Base-by-base conservation (phyloP, 1,140 invertebrate species). In the Holotrichia oblita region DNA sequence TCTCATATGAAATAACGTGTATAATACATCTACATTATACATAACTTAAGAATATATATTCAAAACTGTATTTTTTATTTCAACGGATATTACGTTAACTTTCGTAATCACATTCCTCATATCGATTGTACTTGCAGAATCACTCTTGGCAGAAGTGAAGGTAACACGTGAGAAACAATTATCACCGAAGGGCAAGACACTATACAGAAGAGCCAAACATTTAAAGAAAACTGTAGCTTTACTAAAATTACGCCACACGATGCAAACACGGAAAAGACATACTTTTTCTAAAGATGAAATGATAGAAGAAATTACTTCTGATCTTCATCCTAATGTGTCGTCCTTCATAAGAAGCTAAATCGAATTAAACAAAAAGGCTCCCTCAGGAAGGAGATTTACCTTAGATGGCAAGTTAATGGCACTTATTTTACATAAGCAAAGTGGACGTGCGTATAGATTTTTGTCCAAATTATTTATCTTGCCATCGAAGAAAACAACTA, bases 321-420 rank as follows among this genome's bases (percentile, higher is more conserved):
- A 20, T 22, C 20, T 69, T 9, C 8, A 69, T 20, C 64, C 64
- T 22, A 20, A 20, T 8, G 64, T 69, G 9, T 12, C 17, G 22
- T 27, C 17, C 9, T 82, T 81, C 72, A 77, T 82, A 69, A 41
- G 72, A 27, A 78, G 27, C 6, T 77, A 82, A 74, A 76, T 82
- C 64, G 10, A 24, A 41, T 59, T 48, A 48, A 10, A 17, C 44
- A 10, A 69, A 12, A 2, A 69, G 20, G 10, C 64, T 2, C 64
- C 17, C 14, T 10, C 8, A 2, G 10, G 64, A 20, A 20, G 64
- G 22, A 48, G 44, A 48, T 69, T 1, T 69, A 12, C n/a, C 10
- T 69, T 22, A 10, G 22, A 69, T 9, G n/a, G 10, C 64, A 69
- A 69, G 20, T 69, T 69, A 69, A 20, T 69, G 22, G 4, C 10